Conservation (phyloP, 2,113 vertebrate genomes). For the Arenaria interpres region DNA sequence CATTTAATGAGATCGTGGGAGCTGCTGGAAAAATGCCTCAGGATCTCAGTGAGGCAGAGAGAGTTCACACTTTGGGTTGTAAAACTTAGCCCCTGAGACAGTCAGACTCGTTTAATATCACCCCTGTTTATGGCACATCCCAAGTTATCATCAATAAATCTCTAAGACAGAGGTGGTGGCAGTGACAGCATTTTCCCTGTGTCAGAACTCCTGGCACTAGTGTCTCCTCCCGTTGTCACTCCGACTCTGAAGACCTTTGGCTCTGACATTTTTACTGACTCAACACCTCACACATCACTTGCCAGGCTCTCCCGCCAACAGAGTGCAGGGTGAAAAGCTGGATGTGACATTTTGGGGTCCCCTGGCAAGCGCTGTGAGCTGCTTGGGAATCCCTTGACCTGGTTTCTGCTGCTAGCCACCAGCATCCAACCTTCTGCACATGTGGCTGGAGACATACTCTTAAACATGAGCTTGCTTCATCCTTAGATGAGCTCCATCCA, state of each 20-base stretch:
- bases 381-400: neutral
- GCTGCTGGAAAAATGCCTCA: slow-evolving; percentile 32
- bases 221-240: slow-evolving; percentile 49
- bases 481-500: neutral
- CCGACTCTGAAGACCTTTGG: slow-evolving; percentile 13
- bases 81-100: neutral
- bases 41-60: neutral
- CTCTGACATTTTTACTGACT: slow-evolving; percentile 45
- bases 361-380: neutral
- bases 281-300: slow-evolving; percentile 2
- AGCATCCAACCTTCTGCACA: fast-evolving
- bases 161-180: slow-evolving; percentile 7
- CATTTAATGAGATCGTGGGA: neutral
- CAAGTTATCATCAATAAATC: slow-evolving; percentile 68
- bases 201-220: slow-evolving; percentile 51
- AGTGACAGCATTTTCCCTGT: slow-evolving; percentile 44
- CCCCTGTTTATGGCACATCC: slow-evolving; percentile 35
- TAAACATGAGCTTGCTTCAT: neutral
- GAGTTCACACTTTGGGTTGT: neutral
- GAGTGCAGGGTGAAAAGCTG: slow-evolving; percentile 28
- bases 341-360: slow-evolving; percentile 30
- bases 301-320: neutral
- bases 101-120: slow-evolving; percentile 61
- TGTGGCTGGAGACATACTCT: neutral
- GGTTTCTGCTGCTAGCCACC: neutral